Conservation (phyloP, 1,140 invertebrate species). For the Hermetia illucens region DNA sequence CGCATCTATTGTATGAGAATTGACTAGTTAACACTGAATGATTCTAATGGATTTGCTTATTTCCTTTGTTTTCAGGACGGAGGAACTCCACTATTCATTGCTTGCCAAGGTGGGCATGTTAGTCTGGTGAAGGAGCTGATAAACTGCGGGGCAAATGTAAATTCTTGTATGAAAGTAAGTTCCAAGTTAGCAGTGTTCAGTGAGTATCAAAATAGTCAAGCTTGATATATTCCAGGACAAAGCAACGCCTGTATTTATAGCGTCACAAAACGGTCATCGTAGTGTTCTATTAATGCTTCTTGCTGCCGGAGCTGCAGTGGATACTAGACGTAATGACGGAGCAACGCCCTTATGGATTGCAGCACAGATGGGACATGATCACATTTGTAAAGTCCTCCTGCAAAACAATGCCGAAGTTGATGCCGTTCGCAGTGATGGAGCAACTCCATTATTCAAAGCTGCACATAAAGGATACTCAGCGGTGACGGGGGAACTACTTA, state of each 20-base stretch:
- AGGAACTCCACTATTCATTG: conserved; percentile 79
- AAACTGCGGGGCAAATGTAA: conserved; percentile 62
- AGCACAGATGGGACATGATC: conserved; percentile 81
- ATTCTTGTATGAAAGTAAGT: conserved; percentile 70
- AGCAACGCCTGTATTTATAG: conserved; percentile 77
- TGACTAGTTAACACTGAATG: neutral
- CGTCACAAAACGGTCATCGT: conserved; percentile 78
- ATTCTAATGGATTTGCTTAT: neutral
- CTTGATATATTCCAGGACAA: conserved; percentile 56
- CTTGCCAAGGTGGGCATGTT: conserved; percentile 80
- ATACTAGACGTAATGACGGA: conserved; percentile 59
- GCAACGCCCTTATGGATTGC: conserved; percentile 87
- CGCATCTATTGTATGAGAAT: conserved; percentile 51
- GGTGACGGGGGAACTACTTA: conserved; percentile 72
- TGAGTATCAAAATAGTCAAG: too few species aligned
- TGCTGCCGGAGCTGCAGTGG: conserved; percentile 50
- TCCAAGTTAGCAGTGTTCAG: conserved; percentile 1
- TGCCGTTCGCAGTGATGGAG: conserved; percentile 70
- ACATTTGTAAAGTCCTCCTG: conserved; percentile 62
- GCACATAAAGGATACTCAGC: conserved; percentile 81
- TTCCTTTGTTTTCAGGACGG: conserved; percentile 53
- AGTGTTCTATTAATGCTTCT: conserved; percentile 56
- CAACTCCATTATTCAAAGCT: conserved; percentile 83
- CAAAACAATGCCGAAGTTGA: conserved; percentile 66
- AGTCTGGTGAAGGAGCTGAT: conserved; percentile 74